A percentile compares a stretch with the other conserved stretches of the same genome.
Conservation (phyloP, 2,888 invertebrate genomes). For the Hydriomena furcata region DNA sequence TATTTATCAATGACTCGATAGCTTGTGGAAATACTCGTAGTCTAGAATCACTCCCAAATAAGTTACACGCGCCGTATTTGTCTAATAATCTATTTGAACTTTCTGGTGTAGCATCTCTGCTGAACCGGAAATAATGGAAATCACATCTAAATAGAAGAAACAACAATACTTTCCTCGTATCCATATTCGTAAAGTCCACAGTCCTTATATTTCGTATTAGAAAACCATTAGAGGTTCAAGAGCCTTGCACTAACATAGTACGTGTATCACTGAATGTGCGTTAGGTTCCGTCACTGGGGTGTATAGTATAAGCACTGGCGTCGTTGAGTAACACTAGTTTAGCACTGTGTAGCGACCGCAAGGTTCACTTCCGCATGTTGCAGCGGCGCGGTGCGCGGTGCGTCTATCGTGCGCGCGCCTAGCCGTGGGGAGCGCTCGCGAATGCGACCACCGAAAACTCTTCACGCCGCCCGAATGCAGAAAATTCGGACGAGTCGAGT, state of each 20-base stretch:
- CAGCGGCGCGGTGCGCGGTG: constrained; percentile 62
- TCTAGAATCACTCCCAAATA: constrained; percentile 59
- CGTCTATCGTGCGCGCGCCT: constrained; percentile 54
- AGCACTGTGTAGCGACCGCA: constrained; percentile 45
- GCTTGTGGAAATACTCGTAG: constrained; percentile 45
- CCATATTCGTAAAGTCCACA: constrained; percentile 73
- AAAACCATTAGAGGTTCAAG: constrained; percentile 70
- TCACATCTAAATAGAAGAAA: constrained; percentile 30
- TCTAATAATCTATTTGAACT: constrained; percentile 41
- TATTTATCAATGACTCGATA: constrained; percentile 74
- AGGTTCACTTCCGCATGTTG: constrained; percentile 79
- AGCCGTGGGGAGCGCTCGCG: constrained; percentile 77
- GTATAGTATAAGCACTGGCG: constrained; percentile 9
- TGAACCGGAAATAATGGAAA: not conserved
- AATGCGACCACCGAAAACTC: constrained; percentile 82
- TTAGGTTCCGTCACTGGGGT: constrained; percentile 66
- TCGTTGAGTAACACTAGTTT: constrained; percentile 24
- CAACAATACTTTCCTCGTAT: constrained; percentile 80
- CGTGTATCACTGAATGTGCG: constrained; percentile 67
- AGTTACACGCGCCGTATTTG: constrained; percentile 49
- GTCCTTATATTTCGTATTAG: constrained; percentile 71
- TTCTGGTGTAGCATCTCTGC: constrained; percentile 43
- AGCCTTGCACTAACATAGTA: constrained; percentile 77
- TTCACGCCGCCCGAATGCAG: constrained; percentile 79
- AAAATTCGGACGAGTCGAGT: constrained; percentile 81